Evolutionary conservation across 2,113 vertebrate species (phyloP).

Genomic region (Penelope pileata): DNA sequence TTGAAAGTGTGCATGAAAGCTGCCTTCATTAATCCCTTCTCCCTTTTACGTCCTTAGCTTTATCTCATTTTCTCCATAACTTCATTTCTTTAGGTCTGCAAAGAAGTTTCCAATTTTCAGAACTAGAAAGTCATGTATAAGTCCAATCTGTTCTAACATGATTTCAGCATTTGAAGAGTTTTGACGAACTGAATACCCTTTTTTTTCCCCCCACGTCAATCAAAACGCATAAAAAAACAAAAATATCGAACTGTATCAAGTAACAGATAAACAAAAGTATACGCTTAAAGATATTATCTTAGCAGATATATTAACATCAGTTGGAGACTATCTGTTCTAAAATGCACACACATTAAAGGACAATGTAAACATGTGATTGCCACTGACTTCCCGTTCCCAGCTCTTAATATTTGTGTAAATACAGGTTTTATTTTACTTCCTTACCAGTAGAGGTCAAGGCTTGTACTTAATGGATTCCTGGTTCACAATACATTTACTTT

Average conservation of each 20-base stretch:
- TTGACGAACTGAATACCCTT: neutral
- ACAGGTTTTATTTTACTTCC: conserved; percentile 33
- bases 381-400: conserved; percentile 17
- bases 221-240: neutral
- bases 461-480: conserved; percentile 28
- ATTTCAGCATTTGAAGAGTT: neutral
- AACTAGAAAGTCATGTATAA: neutral
- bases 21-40: neutral
- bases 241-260: neutral
- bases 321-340: neutral
- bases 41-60: neutral
- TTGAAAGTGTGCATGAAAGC: neutral
- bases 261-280: neutral
- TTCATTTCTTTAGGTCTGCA: neutral
- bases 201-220: neutral
- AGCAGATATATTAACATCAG: neutral
- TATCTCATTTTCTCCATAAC: neutral
- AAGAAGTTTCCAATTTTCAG: neutral
- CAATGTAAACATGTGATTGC: conserved; percentile 25
- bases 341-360: conserved; percentile 20
- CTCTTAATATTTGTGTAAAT: conserved; percentile 46
- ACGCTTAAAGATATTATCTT: neutral
- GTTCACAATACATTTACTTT: conserved; percentile 43
- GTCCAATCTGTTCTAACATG: neutral
- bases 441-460: conserved; percentile 25